phyloP scores from a whole-genome alignment of 2,113 vertebrate species.

The Alces alces region DNA sequence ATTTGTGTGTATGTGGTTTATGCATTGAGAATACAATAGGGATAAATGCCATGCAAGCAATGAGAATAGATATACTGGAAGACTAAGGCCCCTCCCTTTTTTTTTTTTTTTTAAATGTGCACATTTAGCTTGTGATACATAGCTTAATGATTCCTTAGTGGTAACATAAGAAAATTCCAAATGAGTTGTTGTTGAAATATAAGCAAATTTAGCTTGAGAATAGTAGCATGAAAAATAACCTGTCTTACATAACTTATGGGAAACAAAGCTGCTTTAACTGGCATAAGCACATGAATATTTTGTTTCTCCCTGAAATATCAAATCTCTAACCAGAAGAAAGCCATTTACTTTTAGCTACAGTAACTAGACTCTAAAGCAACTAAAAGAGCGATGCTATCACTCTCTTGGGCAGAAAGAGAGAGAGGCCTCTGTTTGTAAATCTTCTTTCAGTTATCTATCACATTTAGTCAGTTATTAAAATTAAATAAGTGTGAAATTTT shows the following conservation, averaged over 20 bases:
- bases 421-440: not conserved
- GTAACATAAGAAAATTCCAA: not conserved
- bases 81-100: not conserved
- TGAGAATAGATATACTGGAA: not conserved
- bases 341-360: not conserved
- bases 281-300: constrained; percentile 19
- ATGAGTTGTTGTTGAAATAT: constrained; percentile 43
- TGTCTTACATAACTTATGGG: not conserved
- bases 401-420: not conserved
- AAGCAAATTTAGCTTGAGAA: constrained; percentile 14
- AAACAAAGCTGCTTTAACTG: not conserved
- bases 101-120: not conserved
- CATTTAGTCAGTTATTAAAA: constrained; percentile 10
- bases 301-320: not conserved
- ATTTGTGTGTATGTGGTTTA: not conserved
- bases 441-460: not conserved
- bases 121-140: not conserved
- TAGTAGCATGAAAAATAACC: not conserved
- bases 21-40: not conserved
- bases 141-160: constrained; percentile 6
- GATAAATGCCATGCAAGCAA: not conserved
- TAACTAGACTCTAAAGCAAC: not conserved
- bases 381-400: not conserved
- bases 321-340: constrained; percentile 3
- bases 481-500: not conserved